A percentile compares a stretch with the other conserved stretches of the same genome.
Conservation (phyloP, 2,797 vertebrate species). For the Macroramphosus scolopax region DNA sequence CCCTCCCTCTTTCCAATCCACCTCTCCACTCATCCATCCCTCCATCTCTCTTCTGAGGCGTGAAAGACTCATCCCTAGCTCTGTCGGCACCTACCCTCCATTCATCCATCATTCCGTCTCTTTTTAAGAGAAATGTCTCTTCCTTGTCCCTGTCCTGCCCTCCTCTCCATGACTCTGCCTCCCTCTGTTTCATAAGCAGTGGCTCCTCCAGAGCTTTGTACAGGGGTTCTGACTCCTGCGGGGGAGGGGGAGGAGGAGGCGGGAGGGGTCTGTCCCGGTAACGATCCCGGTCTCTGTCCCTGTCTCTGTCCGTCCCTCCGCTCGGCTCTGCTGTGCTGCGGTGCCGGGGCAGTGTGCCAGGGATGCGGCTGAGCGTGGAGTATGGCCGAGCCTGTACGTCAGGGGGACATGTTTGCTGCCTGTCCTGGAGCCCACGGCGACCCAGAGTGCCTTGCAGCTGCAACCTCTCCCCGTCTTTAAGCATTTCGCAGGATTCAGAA, state of each 20-base stretch:
- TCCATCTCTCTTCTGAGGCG: slow-evolving; percentile 59
- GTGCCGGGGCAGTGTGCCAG: slow-evolving; percentile 68
- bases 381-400: slow-evolving; percentile 73
- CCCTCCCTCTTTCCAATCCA: slow-evolving; percentile 59
- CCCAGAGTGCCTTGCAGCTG: slow-evolving; percentile 72
- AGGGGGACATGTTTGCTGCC: slow-evolving; percentile 63
- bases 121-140: slow-evolving; percentile 66
- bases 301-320: slow-evolving; percentile 46
- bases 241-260: slow-evolving; percentile 77
- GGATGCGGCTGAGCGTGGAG: slow-evolving; percentile 69
- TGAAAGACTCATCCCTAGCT: slow-evolving; percentile 55
- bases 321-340: slow-evolving; percentile 49
- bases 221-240: slow-evolving; percentile 82
- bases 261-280: slow-evolving; percentile 77
- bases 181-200: slow-evolving; percentile 68
- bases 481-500: slow-evolving; percentile 55
- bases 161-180: slow-evolving; percentile 61
- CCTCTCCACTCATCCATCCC: slow-evolving; percentile 64
- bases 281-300: slow-evolving; percentile 65
- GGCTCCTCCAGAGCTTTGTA: slow-evolving; percentile 91
- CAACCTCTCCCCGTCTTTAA: slow-evolving; percentile 71
- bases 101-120: slow-evolving; percentile 62
- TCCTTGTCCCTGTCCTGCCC: slow-evolving; percentile 63
- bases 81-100: slow-evolving; percentile 59
- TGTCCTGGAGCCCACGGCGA: slow-evolving; percentile 67